phyloP scores from a whole-genome alignment of 2,113 vertebrate species.

The Platichthys flesus region DNA sequence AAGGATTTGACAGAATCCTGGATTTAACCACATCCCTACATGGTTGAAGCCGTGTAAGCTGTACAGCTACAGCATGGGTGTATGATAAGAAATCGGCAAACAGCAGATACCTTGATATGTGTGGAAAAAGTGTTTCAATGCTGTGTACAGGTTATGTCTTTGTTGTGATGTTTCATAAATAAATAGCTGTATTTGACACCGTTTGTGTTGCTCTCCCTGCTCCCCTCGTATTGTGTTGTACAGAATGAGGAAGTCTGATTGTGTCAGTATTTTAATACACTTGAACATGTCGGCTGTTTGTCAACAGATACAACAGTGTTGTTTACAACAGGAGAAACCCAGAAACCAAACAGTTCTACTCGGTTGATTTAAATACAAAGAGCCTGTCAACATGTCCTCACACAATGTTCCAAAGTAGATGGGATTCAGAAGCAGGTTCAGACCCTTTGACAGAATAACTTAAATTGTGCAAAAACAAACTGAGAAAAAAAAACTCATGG shows the following conservation, averaged over 20 bases:
- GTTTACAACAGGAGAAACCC: constrained; percentile 36
- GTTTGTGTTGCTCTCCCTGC: neutral
- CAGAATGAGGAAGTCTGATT: neutral
- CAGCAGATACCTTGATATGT: constrained; percentile 7
- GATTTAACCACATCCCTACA: neutral
- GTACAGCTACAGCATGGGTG: neutral
- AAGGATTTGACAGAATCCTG: constrained; percentile 34
- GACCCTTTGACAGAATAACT: constrained; percentile 57
- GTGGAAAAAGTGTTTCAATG: constrained; percentile 1
- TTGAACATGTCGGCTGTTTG: constrained; percentile 60
- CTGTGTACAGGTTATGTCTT: neutral
- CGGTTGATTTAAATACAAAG: constrained; percentile 58
- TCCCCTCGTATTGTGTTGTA: neutral
- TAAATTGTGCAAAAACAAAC: constrained; percentile 35
- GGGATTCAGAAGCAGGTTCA: constrained; percentile 35
- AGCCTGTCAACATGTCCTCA: constrained; percentile 45
- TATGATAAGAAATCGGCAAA: neutral
- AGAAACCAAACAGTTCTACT: constrained; percentile 16
- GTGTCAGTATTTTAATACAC: constrained; percentile 71
- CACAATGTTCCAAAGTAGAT: constrained; percentile 10
- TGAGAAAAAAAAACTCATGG: neutral
- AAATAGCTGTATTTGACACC: constrained; percentile 25
- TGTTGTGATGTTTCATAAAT: constrained; percentile 46
- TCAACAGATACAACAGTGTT: constrained; percentile 55
- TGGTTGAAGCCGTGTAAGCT: constrained; percentile 18